Base-by-base conservation (phyloP, 37 sponge, comb jelly and placozoan genomes). In the Cladorhizidae sp. region DNA sequence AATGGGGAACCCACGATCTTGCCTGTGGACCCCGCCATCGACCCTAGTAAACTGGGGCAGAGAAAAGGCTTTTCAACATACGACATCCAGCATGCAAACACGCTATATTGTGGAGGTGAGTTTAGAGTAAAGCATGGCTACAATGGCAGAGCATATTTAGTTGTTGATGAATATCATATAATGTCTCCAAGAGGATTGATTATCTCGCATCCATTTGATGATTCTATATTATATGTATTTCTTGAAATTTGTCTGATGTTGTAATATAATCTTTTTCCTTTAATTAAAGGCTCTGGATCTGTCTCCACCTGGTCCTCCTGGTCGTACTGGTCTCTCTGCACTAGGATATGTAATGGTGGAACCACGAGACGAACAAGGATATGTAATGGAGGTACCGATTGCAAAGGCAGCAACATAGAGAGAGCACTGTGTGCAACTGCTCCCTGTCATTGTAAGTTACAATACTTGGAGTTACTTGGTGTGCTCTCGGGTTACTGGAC, bases 1-100 rank as follows among this genome's bases (percentile, higher is more conserved):
- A 89, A 93, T 72, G 85, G 90, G 1, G 64, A 57, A 28, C 57
- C 69, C 31, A 93, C 94, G 11, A 84, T 93, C 35, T 37, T 52
- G 23, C 91, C 94, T 3, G 28, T 79, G 0, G 78, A 80, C 35
- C 29, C 64, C 18, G 18, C 31, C 33, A 22, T 39, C 5, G 31
- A 33, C 3, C 42, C 83, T 0, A 58, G 42, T 26, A 15, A 31
- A 15, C 80, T 93, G 1, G 94, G 94, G 1, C 87, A 93, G 75
- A 83, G 94, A 36, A 28, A 70, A 43, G 84, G 83, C 31, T 64
- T 93, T 14, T 84, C 90, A 3, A 14, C 20, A 0, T 35, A 32
- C 18, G 94, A 93, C 40, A 3, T 89, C 1, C 70, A 89, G 14
- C 94, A 93, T 69, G 77, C 87, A 6, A 65, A 61, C 2, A 51